Evolutionary conservation across 2,797 vertebrate genomes (phyloP).

Genomic region (Odontamblyopus lacepedii): DNA sequence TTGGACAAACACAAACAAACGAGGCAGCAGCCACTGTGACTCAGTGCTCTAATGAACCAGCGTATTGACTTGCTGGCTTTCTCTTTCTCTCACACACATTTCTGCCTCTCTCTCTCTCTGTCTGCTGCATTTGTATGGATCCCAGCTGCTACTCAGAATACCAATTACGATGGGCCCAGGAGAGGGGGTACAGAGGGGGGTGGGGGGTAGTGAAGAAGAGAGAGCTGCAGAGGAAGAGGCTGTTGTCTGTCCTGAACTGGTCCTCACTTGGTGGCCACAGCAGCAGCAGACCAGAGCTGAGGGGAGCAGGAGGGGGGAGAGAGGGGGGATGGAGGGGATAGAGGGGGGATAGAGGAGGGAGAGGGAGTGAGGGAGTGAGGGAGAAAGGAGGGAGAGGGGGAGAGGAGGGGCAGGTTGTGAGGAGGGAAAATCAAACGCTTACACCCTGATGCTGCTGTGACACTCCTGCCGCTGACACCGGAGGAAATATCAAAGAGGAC

Average conservation of each 20-base stretch:
- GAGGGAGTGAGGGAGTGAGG: neutral
- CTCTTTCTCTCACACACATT: constrained; percentile 60
- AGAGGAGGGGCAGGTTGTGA: constrained; percentile 30
- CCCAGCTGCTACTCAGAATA: constrained; percentile 85
- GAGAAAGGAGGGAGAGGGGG: too few relatives aligned
- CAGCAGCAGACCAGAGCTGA: constrained; percentile 29
- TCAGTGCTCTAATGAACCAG: constrained; percentile 86
- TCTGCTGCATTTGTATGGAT: constrained; percentile 82
- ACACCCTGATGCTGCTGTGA: constrained; percentile 57
- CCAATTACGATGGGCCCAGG: constrained; percentile 80
- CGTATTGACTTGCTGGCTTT: constrained; percentile 84
- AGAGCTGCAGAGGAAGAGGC: constrained; percentile 14
- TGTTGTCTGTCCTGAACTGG: constrained; percentile 32
- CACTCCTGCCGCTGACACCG: constrained; percentile 57
- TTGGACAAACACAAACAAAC: constrained; percentile 87
- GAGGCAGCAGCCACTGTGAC: constrained; percentile 82
- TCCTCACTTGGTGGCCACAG: constrained; percentile 43
- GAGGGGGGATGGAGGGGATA: constrained; percentile 20
- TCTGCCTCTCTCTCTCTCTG: constrained; percentile 59
- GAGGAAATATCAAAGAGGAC: constrained; percentile 65
- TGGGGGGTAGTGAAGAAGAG: constrained; percentile 15
- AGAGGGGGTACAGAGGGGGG: constrained; percentile 59
- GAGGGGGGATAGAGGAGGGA: constrained; percentile 3
- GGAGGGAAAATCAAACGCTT: constrained; percentile 64
- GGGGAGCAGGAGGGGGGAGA: neutral